Evolutionary conservation across 1,140 invertebrate genomes (phyloP).

Genomic region (Nasonia longicornis): DNA sequence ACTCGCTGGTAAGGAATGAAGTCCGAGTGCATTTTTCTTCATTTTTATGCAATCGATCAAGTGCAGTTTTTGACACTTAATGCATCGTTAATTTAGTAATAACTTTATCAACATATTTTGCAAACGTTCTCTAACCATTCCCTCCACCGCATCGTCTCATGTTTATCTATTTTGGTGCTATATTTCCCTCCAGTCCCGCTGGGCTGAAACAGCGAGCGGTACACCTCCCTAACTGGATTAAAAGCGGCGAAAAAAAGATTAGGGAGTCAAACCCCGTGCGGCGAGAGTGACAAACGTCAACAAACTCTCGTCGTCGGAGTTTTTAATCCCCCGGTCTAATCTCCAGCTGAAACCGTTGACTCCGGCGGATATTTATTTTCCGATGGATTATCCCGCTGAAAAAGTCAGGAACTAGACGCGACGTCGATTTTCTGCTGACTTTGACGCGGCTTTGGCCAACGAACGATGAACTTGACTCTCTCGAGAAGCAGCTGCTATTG

Average conservation of each 20-base stretch:
- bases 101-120: too few relatives aligned
- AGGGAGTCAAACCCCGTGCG: not conserved
- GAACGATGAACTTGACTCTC: conserved; percentile 11
- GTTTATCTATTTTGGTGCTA: not conserved
- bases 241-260: not conserved
- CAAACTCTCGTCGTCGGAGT: not conserved
- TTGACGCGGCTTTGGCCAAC: not conserved
- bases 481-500: not conserved
- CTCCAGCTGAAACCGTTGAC: not conserved
- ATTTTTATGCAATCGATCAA: not conserved
- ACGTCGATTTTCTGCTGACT: conserved; percentile 8
- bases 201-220: not conserved
- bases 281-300: not conserved
- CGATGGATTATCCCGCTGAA: conserved; percentile 56
- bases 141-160: too few relatives aligned
- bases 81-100: too few relatives aligned
- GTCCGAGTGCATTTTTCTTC: not conserved
- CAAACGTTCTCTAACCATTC: too few relatives aligned
- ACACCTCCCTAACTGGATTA: conserved; percentile 23
- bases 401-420: conserved; percentile 51
- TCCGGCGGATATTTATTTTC: conserved; percentile 50
- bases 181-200: not conserved
- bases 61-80: not conserved
- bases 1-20: not conserved
- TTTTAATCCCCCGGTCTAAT: conserved; percentile 39